These are phyloP conservation scores for human DNA, from an alignment of 2,113 vertebrate species.

Conservation along the genomic window DNA sequence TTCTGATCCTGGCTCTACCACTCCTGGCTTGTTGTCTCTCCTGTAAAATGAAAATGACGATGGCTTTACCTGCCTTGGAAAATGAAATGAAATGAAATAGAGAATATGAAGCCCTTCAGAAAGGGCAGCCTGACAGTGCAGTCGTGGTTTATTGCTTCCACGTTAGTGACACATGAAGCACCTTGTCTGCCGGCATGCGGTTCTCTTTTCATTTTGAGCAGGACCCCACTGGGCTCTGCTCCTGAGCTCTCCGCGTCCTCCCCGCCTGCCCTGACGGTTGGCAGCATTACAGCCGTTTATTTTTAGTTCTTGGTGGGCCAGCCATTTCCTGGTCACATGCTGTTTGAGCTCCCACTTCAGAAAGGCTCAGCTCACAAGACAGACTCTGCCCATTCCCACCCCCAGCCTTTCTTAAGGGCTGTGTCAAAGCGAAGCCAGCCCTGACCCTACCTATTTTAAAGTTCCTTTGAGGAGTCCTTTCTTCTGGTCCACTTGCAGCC, in stretches of 20 bases:
- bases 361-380: neutral
- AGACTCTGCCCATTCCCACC: neutral
- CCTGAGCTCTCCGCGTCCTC: neutral
- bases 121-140: neutral
- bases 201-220: neutral
- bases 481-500: neutral
- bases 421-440: neutral
- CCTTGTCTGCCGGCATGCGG: neutral
- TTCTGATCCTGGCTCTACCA: neutral
- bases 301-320: constrained; percentile 72
- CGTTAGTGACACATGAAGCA: too few relatives aligned
- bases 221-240: neutral
- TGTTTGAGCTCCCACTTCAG: constrained; percentile 49
- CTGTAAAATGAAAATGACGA: neutral
- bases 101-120: neutral
- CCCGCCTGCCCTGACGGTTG: neutral
- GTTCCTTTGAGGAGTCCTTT: neutral
- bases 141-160: neutral
- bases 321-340: constrained; percentile 52
- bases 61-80: neutral
- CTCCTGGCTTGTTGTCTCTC: neutral
- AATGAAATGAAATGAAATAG: neutral
- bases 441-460: neutral
- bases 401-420: neutral
- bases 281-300: constrained; percentile 40